Percentiles rank a stretch among this genome's conserved stretches.
Conservation (phyloP, 2,888 invertebrate genomes). For the Eueremaeus valkanovi region DNA sequence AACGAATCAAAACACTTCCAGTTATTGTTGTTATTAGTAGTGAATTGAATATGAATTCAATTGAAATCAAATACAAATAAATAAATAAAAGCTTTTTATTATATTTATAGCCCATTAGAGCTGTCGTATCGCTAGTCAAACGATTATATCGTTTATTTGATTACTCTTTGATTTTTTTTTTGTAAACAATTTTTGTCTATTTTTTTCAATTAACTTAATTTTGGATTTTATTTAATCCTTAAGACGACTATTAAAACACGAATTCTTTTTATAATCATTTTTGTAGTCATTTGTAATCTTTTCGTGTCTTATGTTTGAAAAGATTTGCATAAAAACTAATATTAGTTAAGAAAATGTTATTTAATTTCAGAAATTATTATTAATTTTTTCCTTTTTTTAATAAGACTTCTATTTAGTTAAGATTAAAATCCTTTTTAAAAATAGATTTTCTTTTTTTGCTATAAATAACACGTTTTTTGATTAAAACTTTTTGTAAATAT, state of each 20-base stretch:
- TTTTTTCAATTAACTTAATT: background rate
- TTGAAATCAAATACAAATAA: background rate
- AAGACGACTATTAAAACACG: background rate
- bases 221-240: background rate
- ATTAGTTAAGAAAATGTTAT: background rate
- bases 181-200: background rate
- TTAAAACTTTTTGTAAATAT: no score
- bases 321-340: background rate
- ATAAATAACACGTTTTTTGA: no score
- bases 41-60: background rate
- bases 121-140: background rate
- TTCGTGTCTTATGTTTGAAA: background rate
- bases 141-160: background rate
- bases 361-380: no score
- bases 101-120: no score
- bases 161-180: background rate
- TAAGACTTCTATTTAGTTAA: no score
- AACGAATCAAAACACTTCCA: background rate
- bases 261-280: no score
- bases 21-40: slow-evolving; percentile 14
- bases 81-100: background rate
- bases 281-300: background rate
- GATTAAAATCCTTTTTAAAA: no score
- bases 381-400: no score
- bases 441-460: no score